Base-by-base conservation (phyloP, 92 coral and sea anemone species). In the Desmophyllum pertusum region DNA sequence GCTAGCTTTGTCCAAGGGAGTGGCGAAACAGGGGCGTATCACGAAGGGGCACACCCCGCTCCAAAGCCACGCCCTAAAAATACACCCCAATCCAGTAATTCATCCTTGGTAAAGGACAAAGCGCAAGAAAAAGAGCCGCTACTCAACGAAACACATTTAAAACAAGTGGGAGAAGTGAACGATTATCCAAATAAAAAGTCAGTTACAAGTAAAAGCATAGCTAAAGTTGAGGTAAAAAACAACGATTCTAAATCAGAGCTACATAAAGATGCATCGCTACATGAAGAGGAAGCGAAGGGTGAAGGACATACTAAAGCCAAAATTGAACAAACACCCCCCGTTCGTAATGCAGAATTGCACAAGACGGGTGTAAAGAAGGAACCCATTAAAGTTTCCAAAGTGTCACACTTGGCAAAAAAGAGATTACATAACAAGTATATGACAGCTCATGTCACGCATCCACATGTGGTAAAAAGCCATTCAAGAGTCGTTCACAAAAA, bases 361-460 rank as follows among this genome's bases (percentile, higher is more conserved):
- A 46, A 80, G 36, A 68, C 10, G 42, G 15, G 10, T 15, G 29
- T 1, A 33, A 72, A 71, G 35, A 82, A 82, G 72, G 86, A 30
- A 25, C 55, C 29, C 27, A 13, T 25, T 13, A 61, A 14, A 31
- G 37, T 62, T 39, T 10, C 62, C 27, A 72, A 82, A 31, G 72
- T 71, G 51, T 71, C 78, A 10, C 86, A 82, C 33, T 30, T 71
- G 19, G 43, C 79, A 25, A 71, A 41, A 53, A 70, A 70, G 57
- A 55, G 72, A 41, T 43, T 53, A 1, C 67, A 52, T 45, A 33
- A 25, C 27, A 46, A 80, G 38, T 18, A 55, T 29, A 1, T 33
- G 57, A 65, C 53, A 15, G 33, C 43, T 5, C 79, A 82, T 30
- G 86, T 43, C 61, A 46, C 59, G 46, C 75, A 77, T 13, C 69